A percentile compares a stretch with the other conserved stretches of the same genome.
phyloP scores from a whole-genome alignment of 2,888 invertebrate species.

The Hyposoter dolosus region DNA sequence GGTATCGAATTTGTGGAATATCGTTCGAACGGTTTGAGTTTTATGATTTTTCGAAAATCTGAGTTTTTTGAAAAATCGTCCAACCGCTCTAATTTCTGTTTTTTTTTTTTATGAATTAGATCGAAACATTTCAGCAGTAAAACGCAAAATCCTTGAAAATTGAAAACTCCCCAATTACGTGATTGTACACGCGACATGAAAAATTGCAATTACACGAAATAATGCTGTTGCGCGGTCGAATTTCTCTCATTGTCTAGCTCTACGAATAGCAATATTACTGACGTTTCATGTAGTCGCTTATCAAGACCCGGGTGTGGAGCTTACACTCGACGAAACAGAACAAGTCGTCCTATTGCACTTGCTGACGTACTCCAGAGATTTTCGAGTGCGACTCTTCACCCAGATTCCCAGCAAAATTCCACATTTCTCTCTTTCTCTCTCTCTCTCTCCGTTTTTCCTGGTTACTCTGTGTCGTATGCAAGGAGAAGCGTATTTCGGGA shows the following conservation, averaged over 20 bases:
- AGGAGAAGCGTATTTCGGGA: slow-evolving; percentile 39
- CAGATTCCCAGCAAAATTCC: slow-evolving; percentile 53
- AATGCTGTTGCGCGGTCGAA: background rate
- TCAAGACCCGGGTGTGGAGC: background rate
- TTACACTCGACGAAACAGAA: slow-evolving; percentile 4
- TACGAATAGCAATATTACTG: background rate
- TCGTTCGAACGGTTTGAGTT: no score
- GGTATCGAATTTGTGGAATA: no score
- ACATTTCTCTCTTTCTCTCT: slow-evolving; percentile 8
- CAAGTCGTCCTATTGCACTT: slow-evolving; percentile 16
- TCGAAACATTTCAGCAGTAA: background rate
- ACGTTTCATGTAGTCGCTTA: background rate
- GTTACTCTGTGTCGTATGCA: background rate
- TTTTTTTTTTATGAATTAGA: no score
- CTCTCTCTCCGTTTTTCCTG: background rate
- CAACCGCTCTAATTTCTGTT: no score
- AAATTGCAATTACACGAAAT: background rate
- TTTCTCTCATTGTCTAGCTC: background rate
- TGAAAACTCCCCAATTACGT: background rate
- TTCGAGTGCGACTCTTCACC: slow-evolving; percentile 63
- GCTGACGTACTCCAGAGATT: slow-evolving; percentile 39
- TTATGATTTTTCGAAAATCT: no score
- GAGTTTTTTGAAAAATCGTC: no score
- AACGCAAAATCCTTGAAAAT: background rate
- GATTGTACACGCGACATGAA: background rate